A percentile compares a stretch with the other conserved stretches of the same genome.
These are phyloP conservation scores for Zaprionus camerounensis DNA, from an alignment of 1,140 invertebrate species.

Conservation along the genomic window DNA sequence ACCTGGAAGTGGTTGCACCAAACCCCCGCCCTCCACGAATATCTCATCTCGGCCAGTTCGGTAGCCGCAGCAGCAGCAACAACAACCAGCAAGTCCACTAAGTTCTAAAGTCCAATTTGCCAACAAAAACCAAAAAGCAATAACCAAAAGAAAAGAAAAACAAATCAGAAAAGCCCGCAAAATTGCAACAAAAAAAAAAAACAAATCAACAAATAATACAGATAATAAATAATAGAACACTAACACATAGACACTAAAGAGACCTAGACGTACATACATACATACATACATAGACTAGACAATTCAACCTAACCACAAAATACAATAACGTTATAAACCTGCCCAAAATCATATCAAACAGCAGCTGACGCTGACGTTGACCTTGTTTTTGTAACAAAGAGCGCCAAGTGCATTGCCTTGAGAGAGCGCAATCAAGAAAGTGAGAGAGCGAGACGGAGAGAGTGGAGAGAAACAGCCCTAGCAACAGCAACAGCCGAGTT, in stretches of 20 bases:
- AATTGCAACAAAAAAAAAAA: constrained; percentile 41
- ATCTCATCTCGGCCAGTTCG: constrained; percentile 91
- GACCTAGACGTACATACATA: constrained; percentile 8
- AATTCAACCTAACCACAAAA: constrained; percentile 63
- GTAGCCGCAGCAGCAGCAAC: constrained; percentile 87
- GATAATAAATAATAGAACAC: constrained; percentile 56
- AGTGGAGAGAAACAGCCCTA: constrained; percentile 26
- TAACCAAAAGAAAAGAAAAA: constrained; percentile 65
- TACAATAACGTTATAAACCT: constrained; percentile 34
- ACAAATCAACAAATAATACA: constrained; percentile 49
- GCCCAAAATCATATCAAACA: constrained; percentile 45
- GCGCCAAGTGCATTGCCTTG: constrained; percentile 62
- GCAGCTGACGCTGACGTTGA: constrained; percentile 57
- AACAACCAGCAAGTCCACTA: constrained; percentile 75
- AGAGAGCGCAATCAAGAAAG: constrained; percentile 8
- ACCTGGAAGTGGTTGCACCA: constrained; percentile 97
- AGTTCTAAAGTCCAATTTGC: constrained; percentile 70
- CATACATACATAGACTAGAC: constrained; percentile 15
- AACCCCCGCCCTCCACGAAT: constrained; percentile 93
- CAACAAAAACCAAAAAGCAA: constrained; percentile 54
- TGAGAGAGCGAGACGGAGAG: not conserved
- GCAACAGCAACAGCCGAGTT: constrained; percentile 44
- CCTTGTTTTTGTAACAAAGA: constrained; percentile 66
- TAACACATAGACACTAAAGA: constrained; percentile 32
- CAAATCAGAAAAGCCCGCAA: constrained; percentile 27